Percentiles rank a stretch among this genome's conserved stretches.
Evolutionary conservation across 2,113 vertebrate species (phyloP).

Genomic region (Lichenostomus cassidix): DNA sequence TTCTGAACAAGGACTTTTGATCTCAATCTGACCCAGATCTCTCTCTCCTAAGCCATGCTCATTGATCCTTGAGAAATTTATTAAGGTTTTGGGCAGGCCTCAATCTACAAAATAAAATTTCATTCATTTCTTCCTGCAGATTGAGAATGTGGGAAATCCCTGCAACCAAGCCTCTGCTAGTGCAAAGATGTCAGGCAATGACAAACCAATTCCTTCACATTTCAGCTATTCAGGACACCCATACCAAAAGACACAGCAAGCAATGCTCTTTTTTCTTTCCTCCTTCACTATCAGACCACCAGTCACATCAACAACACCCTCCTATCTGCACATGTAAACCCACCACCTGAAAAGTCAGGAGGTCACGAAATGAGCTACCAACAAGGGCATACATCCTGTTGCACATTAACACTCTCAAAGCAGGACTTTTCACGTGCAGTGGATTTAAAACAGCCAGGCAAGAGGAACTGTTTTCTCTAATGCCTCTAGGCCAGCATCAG

Average conservation of each 20-base stretch:
- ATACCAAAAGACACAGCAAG: background rate
- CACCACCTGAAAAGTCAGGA: background rate
- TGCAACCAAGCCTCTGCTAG: background rate
- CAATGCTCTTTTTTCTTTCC: background rate
- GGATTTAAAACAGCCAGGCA: background rate
- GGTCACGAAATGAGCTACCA: background rate
- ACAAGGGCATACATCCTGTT: background rate
- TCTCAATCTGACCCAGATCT: background rate
- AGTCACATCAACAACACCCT: background rate
- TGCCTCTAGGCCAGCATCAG: background rate
- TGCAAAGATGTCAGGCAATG: background rate
- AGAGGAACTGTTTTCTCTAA: background rate
- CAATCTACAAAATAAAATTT: rapidly evolving
- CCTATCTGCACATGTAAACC: background rate
- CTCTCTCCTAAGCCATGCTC: background rate
- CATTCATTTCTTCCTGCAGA: background rate
- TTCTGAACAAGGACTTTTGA: background rate
- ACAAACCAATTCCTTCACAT: background rate
- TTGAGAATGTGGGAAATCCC: background rate
- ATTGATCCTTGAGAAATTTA: background rate
- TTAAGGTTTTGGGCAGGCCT: background rate
- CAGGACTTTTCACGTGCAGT: background rate
- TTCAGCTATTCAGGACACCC: background rate
- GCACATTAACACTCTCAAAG: background rate
- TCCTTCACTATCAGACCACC: background rate